Base-by-base conservation (phyloP, 2,797 vertebrate species). In the Moxostoma hubbsi region DNA sequence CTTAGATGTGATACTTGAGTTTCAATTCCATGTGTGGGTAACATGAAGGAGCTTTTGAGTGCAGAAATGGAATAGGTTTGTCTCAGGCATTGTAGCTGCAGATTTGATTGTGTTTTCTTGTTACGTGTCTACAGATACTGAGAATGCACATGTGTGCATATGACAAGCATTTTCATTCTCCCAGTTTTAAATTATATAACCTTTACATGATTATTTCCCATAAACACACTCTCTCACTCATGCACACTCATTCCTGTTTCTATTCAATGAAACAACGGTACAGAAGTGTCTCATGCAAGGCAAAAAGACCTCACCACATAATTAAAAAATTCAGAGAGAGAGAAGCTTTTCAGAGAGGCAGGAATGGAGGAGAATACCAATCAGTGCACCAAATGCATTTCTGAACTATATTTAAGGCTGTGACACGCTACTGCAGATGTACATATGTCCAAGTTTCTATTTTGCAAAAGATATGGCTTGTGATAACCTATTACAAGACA, bases 311-410 rank as follows among this genome's bases (percentile, higher is more conserved):
- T 89, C 73, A 51, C 50, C 90, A 89, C 90, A 93, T 94, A 95
- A 98, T 95, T 96, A 94, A 94, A 96, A 94, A 91, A 84, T 51
- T 63, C 77, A 82, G 58, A 72, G 50, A 71, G 59, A 79, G 53
- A 77, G 36, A 94, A 95, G 93, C 89, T 89, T 88, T 86, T 89
- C 89, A 91, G 86, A 90, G 87, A 94, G 7, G 16, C 66, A 12
- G 64, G 15, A 62, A 73, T 92, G 92, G 94, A 94, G 95, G 94
- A 95, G 96, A 96, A 96, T 95, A 94, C 94, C 95, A 97, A 96
- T 98, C 96, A 94, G 94, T 91, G 94, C 94, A 94, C 95, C 94
- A 96, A 98, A 98, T 97, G 96, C 96, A 98, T 99, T 98, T 98
- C 95, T 97, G 96, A 96, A 96, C 95, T 97, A 96, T 95, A 92